Evolutionary conservation across 2,797 vertebrate genomes (phyloP).

Genomic region (Delichon dasypus): DNA sequence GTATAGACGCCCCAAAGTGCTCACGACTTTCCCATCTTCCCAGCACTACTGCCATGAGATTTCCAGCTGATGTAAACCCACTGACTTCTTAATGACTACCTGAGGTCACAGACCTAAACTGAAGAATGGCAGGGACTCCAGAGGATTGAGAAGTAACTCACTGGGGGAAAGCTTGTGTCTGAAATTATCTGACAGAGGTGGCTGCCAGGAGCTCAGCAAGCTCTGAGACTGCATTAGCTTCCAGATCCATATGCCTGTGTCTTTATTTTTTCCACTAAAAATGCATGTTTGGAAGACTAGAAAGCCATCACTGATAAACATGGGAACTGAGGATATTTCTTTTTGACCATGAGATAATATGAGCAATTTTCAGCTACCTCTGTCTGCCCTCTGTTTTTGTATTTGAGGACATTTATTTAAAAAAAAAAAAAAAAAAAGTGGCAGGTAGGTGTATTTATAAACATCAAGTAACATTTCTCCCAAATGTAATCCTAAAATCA

Average conservation of each 20-base stretch:
- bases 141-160: neutral
- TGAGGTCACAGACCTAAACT: neutral
- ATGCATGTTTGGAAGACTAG: neutral
- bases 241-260: neutral
- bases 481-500: slow-evolving; percentile 17
- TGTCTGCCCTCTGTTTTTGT: neutral
- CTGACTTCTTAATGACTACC: neutral
- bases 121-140: neutral
- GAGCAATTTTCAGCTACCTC: neutral
- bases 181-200: neutral
- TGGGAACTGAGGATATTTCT: neutral
- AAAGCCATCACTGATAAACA: neutral
- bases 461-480: neutral
- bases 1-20: neutral
- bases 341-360: neutral
- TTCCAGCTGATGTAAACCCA: neutral
- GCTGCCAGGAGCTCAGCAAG: neutral
- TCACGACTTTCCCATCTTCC: neutral
- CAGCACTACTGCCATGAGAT: neutral
- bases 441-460: neutral
- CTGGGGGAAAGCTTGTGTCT: neutral
- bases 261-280: neutral
- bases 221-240: neutral
- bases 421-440: neutral
- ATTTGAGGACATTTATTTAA: neutral